A percentile compares a stretch with the other conserved stretches of the same genome.
phyloP scores from a whole-genome alignment of 2,797 vertebrate genomes.

The Poecilia velifera region DNA sequence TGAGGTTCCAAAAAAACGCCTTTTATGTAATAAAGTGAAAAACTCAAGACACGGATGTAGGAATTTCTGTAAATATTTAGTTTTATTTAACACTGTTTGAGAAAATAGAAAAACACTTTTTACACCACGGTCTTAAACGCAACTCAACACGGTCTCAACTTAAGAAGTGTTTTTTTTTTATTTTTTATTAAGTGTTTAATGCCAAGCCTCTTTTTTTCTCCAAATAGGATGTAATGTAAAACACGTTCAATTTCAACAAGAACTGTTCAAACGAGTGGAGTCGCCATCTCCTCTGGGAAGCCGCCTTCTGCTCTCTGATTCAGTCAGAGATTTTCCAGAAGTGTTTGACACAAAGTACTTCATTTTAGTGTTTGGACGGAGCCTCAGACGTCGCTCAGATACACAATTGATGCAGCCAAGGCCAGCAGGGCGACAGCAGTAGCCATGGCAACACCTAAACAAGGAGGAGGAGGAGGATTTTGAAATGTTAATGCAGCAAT shows the following conservation, averaged over 20 bases:
- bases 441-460: constrained; percentile 69
- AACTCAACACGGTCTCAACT: too few species aligned
- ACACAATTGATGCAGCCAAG: constrained; percentile 75
- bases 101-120: not conserved
- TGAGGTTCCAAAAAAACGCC: not conserved
- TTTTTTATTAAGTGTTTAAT: not conserved
- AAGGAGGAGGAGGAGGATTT: constrained; percentile 8
- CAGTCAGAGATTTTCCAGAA: constrained; percentile 7
- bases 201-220: not conserved
- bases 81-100: not conserved
- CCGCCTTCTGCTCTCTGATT: not conserved
- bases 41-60: not conserved
- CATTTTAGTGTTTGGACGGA: constrained; percentile 24
- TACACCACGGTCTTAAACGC: too few species aligned
- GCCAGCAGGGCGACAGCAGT: constrained; percentile 71
- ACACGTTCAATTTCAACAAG: not conserved
- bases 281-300: not conserved
- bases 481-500: not conserved
- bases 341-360: constrained; percentile 28
- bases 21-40: not conserved
- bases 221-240: not conserved
- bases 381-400: constrained; percentile 67
- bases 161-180: not conserved
- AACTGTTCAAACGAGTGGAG: not conserved
- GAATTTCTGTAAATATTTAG: not conserved